Base-by-base conservation (phyloP, 92 coral and sea anemone species). In the Zoanthus gigantus region DNA sequence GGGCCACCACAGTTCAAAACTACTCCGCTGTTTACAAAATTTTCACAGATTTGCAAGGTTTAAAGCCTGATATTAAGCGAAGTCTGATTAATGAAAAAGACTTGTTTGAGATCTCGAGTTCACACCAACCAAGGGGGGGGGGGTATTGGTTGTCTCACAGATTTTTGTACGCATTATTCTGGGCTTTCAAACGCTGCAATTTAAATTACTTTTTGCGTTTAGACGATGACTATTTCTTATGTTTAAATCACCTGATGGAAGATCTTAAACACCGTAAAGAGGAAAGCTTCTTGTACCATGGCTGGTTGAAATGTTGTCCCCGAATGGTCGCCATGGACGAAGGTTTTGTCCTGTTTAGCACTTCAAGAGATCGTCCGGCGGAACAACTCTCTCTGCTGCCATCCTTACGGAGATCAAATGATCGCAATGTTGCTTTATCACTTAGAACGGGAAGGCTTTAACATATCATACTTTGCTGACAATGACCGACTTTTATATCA, bases 251-350 rank as follows among this genome's bases (percentile, higher is more conserved):
- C 34, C 79, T 92, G 8, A 23, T 74, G 54, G 80, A 72, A 65
- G 94, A 92, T 67, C 73, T 92, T 3, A 87, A 79, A 63, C 85
- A 85, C 45, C 89, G 94, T 12, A 67, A 79, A 56, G 60, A 77
- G 16, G 94, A 92, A 34, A 90, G 79, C n/a, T 75, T 78, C 16
- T 65, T 92, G 7, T 92, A 92, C 72, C 90, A 92, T 90, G 94
- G 94, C 47, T 84, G 88, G 85, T 23, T 92, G 34, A 61, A 71
- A 23, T 89, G 94, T 53, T 74, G 60, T 7, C 88, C 89, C 0
- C 90, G 87, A 78, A 84, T 92, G 94, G 93, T 92, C 10, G 90
- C 90, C n/a, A 92, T 92, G 83, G 94, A 92, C 50, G 92, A 89
- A 61, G 94, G 94, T 1, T 89, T 92, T 63, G 65, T 92, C 42